A percentile compares a stretch with the other conserved stretches of the same genome.
Evolutionary conservation across 2,113 vertebrate genomes (phyloP).

Genomic region (Pseudopipra pipra): DNA sequence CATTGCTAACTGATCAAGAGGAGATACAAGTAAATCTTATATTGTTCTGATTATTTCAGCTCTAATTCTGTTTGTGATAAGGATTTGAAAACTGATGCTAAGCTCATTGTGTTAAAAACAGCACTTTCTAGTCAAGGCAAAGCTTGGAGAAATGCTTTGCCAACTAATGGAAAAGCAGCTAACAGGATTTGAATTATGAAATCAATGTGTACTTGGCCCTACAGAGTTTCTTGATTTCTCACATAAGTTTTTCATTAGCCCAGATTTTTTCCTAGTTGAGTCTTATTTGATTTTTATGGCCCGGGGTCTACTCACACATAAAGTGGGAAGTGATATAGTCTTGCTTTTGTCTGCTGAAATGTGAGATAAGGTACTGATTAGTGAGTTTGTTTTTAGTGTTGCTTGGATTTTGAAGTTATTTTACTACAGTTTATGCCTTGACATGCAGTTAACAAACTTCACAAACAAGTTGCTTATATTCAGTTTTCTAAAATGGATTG

Average conservation of each 20-base stretch:
- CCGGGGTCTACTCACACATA: neutral
- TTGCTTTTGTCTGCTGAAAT: neutral
- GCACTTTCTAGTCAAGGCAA: neutral
- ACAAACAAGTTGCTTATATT: neutral
- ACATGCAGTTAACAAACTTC: neutral
- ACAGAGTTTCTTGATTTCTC: conserved; percentile 1
- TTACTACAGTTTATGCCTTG: neutral
- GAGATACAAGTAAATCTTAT: neutral
- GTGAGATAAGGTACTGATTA: neutral
- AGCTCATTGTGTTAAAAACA: neutral
- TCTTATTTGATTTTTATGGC: conserved; percentile 18
- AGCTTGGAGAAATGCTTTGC: neutral
- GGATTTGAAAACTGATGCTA: neutral
- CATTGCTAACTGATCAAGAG: neutral
- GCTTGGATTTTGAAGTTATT: neutral
- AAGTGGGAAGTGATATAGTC: neutral
- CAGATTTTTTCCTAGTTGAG: conserved; percentile 4
- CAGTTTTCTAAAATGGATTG: neutral
- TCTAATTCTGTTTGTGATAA: neutral
- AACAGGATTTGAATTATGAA: neutral
- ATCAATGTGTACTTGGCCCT: neutral
- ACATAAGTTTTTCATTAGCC: conserved; percentile 21
- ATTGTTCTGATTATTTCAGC: neutral
- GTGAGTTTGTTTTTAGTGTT: neutral
- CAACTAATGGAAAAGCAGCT: neutral